A percentile compares a stretch with the other conserved stretches of the same genome.
These are phyloP conservation scores for Cryptotis parvus DNA, from an alignment of 2,113 vertebrate genomes.

Conservation along the genomic window DNA sequence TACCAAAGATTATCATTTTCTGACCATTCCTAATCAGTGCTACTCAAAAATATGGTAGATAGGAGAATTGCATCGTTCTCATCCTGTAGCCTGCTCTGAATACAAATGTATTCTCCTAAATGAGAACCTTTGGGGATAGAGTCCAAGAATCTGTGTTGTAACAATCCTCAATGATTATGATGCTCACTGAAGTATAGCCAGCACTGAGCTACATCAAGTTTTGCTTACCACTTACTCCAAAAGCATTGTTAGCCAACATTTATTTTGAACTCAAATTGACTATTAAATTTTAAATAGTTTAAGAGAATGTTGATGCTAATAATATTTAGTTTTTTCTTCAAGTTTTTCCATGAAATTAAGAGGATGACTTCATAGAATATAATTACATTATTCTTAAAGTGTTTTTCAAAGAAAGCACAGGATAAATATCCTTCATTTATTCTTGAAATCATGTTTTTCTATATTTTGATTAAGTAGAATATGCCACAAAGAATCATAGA, in stretches of 20 bases:
- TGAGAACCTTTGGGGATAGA: background rate
- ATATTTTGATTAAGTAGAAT: background rate
- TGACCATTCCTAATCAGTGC: background rate
- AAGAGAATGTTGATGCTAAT: background rate
- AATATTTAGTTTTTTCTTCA: background rate
- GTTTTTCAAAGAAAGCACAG: background rate
- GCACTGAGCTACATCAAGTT: background rate
- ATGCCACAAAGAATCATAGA: background rate
- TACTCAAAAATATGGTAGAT: background rate
- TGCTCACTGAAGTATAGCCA: background rate
- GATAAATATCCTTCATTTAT: background rate
- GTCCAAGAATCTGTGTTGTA: no score
- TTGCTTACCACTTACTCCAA: background rate
- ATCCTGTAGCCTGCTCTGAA: background rate
- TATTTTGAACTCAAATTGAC: background rate
- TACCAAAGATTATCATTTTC: background rate
- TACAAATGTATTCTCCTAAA: background rate
- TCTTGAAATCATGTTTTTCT: background rate
- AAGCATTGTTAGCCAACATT: background rate
- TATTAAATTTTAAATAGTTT: background rate
- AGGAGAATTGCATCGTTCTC: background rate
- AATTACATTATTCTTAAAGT: slow-evolving; percentile 13
- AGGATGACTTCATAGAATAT: background rate
- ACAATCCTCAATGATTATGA: background rate
- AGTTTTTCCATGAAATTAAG: background rate